phyloP scores from a whole-genome alignment of 2,797 vertebrate species.

The Premnoplex brunnescens region DNA sequence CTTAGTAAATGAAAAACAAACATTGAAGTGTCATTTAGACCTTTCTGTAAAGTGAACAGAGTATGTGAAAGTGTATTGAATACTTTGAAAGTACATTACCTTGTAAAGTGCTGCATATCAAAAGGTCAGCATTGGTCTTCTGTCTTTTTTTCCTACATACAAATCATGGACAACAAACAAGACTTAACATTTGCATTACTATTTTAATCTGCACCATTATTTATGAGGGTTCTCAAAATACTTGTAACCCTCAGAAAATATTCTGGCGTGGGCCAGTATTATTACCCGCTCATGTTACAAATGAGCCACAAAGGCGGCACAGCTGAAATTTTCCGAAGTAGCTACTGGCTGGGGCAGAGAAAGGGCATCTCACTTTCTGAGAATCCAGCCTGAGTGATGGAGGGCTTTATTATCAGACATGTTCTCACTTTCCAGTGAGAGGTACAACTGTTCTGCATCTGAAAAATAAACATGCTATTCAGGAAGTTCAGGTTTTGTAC shows the following conservation, averaged over 20 bases:
- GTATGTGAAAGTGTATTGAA: background rate
- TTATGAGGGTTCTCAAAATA: conserved; percentile 13
- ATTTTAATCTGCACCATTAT: background rate
- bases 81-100: background rate
- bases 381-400: background rate
- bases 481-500: background rate
- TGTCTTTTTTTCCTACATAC: background rate
- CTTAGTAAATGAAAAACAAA: conserved; percentile 2
- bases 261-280: background rate
- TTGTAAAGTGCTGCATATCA: background rate
- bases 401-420: background rate
- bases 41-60: background rate
- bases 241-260: background rate
- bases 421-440: background rate
- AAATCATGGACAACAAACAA: conserved; percentile 6
- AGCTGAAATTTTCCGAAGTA: background rate
- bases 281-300: background rate
- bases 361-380: background rate
- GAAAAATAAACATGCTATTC: background rate
- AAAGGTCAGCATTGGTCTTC: background rate
- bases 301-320: background rate
- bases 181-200: background rate
- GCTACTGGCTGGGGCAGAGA: background rate
- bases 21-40: background rate
- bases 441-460: background rate